Percentiles rank a stretch among this genome's conserved stretches.
These are phyloP conservation scores for Dunckerocampus dactyliophorus DNA, from an alignment of 2,113 vertebrate species.

Conservation along the genomic window DNA sequence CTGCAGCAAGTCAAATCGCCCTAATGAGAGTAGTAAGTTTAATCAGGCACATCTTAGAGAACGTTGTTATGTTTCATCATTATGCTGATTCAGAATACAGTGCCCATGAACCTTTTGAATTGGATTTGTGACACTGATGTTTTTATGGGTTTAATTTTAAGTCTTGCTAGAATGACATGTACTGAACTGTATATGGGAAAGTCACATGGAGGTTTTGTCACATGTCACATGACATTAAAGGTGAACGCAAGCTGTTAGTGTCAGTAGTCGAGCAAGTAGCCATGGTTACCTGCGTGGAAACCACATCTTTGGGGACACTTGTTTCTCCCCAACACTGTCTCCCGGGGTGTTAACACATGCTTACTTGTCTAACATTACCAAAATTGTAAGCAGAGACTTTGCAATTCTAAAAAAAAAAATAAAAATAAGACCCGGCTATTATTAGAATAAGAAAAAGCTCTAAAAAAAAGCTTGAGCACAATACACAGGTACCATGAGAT, in stretches of 20 bases:
- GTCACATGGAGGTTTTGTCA: conserved; percentile 26
- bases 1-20: conserved; percentile 22
- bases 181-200: too few species aligned
- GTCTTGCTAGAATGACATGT: not conserved
- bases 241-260: conserved; percentile 37
- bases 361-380: conserved; percentile 40
- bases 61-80: not conserved
- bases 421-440: not conserved
- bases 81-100: not conserved
- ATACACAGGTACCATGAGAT: too few species aligned
- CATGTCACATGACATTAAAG: conserved; percentile 35
- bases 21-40: conserved; percentile 35
- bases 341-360: conserved; percentile 55
- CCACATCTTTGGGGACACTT: conserved; percentile 46
- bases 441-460: not conserved
- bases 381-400: not conserved
- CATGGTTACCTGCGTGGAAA: conserved; percentile 70
- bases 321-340: conserved; percentile 33
- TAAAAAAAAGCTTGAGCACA: not conserved
- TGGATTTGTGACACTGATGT: not conserved
- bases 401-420: not conserved
- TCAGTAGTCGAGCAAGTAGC: conserved; percentile 44
- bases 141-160: not conserved
- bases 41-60: conserved; percentile 39
- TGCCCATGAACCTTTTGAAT: not conserved